These are phyloP conservation scores for Maniola hyperantus DNA, from an alignment of 2,888 invertebrate genomes.

Conservation along the genomic window DNA sequence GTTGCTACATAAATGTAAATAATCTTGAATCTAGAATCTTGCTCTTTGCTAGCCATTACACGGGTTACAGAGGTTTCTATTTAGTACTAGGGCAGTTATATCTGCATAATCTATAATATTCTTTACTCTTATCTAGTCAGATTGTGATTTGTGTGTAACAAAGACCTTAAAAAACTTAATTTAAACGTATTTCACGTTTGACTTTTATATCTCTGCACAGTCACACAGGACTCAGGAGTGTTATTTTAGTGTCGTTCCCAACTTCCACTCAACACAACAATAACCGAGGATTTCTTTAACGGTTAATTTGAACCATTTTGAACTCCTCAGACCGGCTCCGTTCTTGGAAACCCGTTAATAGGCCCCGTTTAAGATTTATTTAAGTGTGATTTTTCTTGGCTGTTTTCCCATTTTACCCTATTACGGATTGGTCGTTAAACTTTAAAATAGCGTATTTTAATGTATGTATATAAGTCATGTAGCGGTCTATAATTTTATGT, in stretches of 20 bases:
- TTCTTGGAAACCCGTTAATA: conserved; percentile 46
- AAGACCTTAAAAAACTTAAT: background rate
- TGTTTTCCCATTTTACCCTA: background rate
- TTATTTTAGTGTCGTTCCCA: conserved; percentile 26
- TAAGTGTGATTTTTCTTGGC: conserved; percentile 19
- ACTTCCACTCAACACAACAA: conserved; percentile 16
- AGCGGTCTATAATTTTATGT: background rate
- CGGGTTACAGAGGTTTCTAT: too few relatives aligned
- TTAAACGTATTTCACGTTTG: conserved; percentile 13
- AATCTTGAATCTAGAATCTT: too few relatives aligned
- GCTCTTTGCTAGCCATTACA: too few relatives aligned
- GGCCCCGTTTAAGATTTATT: conserved; percentile 41
- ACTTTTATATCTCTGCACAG: background rate
- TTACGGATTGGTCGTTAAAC: background rate
- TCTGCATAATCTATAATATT: too few relatives aligned
- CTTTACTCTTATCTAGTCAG: too few relatives aligned
- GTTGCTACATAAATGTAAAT: too few relatives aligned
- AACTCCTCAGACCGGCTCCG: conserved; percentile 37
- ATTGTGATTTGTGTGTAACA: background rate
- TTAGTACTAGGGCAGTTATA: too few relatives aligned
- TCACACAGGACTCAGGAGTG: conserved; percentile 9
- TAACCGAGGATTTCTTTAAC: conserved; percentile 26
- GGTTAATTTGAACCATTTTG: conserved; percentile 34
- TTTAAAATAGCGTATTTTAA: too few relatives aligned
- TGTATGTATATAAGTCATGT: background rate